Conservation (phyloP, 2,113 vertebrate species). For the Campylorhamphus procurvoides region DNA sequence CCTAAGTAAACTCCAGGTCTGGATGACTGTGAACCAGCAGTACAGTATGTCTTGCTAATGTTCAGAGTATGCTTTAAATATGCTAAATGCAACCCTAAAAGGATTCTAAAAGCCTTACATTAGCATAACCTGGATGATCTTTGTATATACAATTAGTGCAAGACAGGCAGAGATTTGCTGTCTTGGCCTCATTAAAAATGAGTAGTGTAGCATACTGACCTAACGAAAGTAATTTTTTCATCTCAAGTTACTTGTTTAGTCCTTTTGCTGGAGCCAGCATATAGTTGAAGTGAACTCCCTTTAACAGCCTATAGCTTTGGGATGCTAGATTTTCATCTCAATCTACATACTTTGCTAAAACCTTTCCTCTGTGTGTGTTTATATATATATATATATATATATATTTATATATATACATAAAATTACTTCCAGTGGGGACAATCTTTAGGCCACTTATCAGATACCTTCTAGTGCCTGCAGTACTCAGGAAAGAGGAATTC, state of each 20-base stretch:
- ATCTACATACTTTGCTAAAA: neutral
- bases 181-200: conserved; percentile 31
- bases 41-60: neutral
- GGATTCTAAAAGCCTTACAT: conserved; percentile 50
- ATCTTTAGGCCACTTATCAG: neutral
- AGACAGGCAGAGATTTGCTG: neutral
- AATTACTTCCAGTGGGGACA: neutral
- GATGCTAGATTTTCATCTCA: neutral
- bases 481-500: neutral
- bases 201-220: neutral
- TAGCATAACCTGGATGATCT: conserved; percentile 39
- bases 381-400: neutral
- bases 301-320: neutral
- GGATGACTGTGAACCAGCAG: neutral
- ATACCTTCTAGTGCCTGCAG: neutral
- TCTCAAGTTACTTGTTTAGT: conserved; percentile 1
- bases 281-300: neutral
- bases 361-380: too few relatives aligned
- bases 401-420: neutral
- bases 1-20: conserved; percentile 39
- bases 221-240: conserved; percentile 34
- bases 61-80: conserved; percentile 36
- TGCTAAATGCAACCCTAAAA: conserved; percentile 49
- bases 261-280: neutral
- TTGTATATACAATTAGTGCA: neutral